Evolutionary conservation across 2,888 invertebrate species (phyloP).

Genomic region (Syritta pipiens): DNA sequence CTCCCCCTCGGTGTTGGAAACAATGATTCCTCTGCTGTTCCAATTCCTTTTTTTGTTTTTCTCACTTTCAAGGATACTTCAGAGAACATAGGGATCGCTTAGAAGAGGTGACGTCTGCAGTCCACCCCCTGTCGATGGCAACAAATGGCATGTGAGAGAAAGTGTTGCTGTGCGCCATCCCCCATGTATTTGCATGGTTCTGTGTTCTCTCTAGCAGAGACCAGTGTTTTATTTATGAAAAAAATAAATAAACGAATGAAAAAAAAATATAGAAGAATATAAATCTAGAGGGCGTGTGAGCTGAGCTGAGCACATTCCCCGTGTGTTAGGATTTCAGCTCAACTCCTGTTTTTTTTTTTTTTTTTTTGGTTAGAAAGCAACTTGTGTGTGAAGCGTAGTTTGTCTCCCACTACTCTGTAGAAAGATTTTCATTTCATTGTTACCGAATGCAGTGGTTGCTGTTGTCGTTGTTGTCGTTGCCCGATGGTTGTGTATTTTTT

Average conservation of each 20-base stretch:
- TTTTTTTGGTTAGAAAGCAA: constrained; percentile 30
- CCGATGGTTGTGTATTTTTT: too few relatives aligned
- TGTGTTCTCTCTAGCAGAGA: background rate
- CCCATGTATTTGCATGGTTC: constrained; percentile 15
- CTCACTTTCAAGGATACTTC: constrained; percentile 42
- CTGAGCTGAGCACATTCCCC: constrained; percentile 2
- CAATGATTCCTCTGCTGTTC: constrained; percentile 40
- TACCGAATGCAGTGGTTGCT: constrained; percentile 7
- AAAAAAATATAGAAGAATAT: constrained; percentile 27
- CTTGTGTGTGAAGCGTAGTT: constrained; percentile 16
- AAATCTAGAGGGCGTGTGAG: constrained; percentile 39
- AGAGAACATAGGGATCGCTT: constrained; percentile 32
- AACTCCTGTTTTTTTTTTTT: too few relatives aligned
- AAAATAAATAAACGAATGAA: background rate
- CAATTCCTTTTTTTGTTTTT: constrained; percentile 1
- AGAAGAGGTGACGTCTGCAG: constrained; percentile 33
- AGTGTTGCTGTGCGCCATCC: constrained; percentile 45
- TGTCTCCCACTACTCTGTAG: constrained; percentile 24
- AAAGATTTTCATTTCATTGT: constrained; percentile 49
- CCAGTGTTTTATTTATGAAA: constrained; percentile 47
- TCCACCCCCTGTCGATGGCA: constrained; percentile 32
- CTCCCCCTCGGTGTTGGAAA: too few relatives aligned
- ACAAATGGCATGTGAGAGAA: constrained; percentile 56
- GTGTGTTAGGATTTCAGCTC: too few relatives aligned
- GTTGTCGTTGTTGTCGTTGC: too few relatives aligned